Percentiles rank a stretch among this genome's conserved stretches.
These are phyloP conservation scores for Argya squamiceps DNA, from an alignment of 2,797 vertebrate genomes.

Conservation along the genomic window DNA sequence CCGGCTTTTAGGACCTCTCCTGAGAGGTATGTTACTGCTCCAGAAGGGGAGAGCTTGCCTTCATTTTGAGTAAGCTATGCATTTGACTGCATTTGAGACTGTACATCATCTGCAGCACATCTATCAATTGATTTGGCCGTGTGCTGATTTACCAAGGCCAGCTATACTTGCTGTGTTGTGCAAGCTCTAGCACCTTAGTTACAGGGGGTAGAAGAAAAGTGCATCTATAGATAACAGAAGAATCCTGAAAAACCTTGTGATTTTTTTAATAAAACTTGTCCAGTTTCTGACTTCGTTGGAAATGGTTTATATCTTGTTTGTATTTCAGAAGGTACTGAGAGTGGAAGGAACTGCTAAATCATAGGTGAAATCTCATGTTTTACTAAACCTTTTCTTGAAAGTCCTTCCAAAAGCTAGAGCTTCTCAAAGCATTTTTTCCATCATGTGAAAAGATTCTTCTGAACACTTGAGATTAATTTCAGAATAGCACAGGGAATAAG, in stretches of 20 bases:
- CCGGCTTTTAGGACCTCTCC: background rate
- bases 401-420: background rate
- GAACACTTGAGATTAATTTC: background rate
- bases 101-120: background rate
- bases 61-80: background rate
- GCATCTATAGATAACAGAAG: background rate
- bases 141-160: background rate
- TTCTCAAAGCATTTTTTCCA: background rate
- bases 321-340: background rate
- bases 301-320: background rate
- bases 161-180: background rate
- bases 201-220: background rate
- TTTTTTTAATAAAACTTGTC: background rate
- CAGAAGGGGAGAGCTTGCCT: background rate
- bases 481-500: background rate
- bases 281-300: background rate
- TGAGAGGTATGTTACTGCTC: background rate
- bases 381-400: background rate
- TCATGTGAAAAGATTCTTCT: background rate
- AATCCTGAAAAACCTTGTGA: background rate
- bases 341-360: background rate
- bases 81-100: background rate
- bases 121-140: background rate
- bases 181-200: background rate
- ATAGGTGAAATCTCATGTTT: background rate